These are phyloP conservation scores for Panagrolaimus sp. DNA, from an alignment of 1,140 invertebrate species.

Conservation along the genomic window DNA sequence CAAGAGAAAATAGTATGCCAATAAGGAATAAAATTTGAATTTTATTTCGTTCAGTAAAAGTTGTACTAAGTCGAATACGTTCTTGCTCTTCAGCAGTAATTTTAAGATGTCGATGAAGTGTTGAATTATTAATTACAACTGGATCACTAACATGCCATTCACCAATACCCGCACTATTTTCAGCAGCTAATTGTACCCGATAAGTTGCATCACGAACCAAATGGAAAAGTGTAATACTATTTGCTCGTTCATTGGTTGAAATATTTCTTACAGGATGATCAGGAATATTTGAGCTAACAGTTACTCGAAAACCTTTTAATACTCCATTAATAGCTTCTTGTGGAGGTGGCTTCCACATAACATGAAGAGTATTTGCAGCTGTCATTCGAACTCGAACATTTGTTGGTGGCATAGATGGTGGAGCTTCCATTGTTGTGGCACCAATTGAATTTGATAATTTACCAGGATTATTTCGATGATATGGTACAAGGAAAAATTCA, in stretches of 20 bases:
- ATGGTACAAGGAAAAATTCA: slow-evolving; percentile 77
- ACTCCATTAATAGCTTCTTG: slow-evolving; percentile 15
- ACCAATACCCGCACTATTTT: slow-evolving; percentile 1
- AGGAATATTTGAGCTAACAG: not conserved
- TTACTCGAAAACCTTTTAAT: slow-evolving; percentile 7
- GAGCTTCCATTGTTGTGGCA: slow-evolving; percentile 60
- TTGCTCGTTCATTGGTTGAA: slow-evolving; percentile 15
- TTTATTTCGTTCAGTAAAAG: slow-evolving; percentile 6
- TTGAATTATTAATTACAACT: slow-evolving; percentile 6
- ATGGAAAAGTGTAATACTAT: not conserved
- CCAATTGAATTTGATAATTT: slow-evolving; percentile 64
- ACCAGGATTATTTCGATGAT: slow-evolving; percentile 75
- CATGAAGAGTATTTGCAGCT: not conserved
- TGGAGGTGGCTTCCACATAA: slow-evolving; percentile 7
- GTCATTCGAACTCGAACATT: slow-evolving; percentile 13
- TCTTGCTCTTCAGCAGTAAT: slow-evolving; percentile 3
- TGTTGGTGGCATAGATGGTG: slow-evolving; percentile 2
- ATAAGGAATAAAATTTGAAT: slow-evolving; percentile 3
- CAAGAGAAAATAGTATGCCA: not conserved
- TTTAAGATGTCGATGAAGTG: slow-evolving; percentile 8
- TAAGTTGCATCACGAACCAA: not conserved
- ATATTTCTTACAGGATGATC: slow-evolving; percentile 7
- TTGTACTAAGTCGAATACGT: slow-evolving; percentile 6
- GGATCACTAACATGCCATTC: slow-evolving; percentile 11
- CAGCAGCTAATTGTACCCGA: slow-evolving; percentile 1